phyloP scores from a whole-genome alignment of 1,140 invertebrate species.

The Ditylenchus dipsaci region DNA sequence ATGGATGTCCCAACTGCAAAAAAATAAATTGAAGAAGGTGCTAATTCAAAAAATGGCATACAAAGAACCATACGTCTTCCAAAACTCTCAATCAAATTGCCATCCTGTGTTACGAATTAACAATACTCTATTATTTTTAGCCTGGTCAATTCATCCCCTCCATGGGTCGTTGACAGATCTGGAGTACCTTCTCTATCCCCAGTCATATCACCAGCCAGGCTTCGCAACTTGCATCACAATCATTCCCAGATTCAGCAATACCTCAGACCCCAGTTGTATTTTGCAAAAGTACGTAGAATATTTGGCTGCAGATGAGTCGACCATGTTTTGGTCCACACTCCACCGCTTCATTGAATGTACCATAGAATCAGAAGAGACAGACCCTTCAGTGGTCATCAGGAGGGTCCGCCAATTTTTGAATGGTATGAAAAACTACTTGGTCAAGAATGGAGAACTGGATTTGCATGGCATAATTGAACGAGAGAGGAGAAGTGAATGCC shows the following conservation, averaged over 20 bases:
- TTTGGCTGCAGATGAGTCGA: constrained; percentile 72
- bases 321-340: constrained; percentile 67
- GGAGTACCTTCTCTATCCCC: constrained; percentile 40
- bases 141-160: constrained; percentile 1
- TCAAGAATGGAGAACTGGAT: constrained; percentile 85
- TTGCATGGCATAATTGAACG: constrained; percentile 83
- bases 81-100: too few relatives aligned
- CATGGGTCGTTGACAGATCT: constrained; percentile 14
- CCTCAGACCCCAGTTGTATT: constrained; percentile 21
- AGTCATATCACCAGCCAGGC: constrained; percentile 34
- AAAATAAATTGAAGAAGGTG: too few relatives aligned
- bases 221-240: constrained; percentile 15
- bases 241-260: background rate
- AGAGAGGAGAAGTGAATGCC: constrained; percentile 71
- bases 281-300: constrained; percentile 37
- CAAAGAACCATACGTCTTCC: too few relatives aligned
- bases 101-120: too few relatives aligned
- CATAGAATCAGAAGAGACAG: constrained; percentile 78
- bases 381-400: constrained; percentile 66
- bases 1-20: too few relatives aligned
- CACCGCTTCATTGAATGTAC: constrained; percentile 81
- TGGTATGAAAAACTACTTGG: constrained; percentile 91
- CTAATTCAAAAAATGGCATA: too few relatives aligned
- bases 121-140: background rate
- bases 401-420: constrained; percentile 84